A percentile compares a stretch with the other conserved stretches of the same genome.
Evolutionary conservation across 2,113 vertebrate genomes (phyloP).

Genomic region (Alligator mississippiensis): DNA sequence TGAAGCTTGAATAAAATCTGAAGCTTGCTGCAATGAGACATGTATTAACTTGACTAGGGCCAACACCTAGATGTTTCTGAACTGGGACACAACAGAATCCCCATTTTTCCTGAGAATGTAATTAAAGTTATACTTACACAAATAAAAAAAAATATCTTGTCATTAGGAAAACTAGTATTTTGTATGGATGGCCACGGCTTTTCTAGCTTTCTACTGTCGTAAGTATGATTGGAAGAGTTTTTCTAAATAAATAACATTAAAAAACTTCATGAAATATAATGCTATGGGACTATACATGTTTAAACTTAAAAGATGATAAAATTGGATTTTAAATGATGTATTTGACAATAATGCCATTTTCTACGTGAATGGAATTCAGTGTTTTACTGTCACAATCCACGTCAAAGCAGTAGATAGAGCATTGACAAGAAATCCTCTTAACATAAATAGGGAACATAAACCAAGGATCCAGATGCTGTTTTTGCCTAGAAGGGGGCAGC

Average conservation of each 20-base stretch:
- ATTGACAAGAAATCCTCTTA: neutral
- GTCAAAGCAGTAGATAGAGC: neutral
- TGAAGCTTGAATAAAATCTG: slow-evolving; percentile 10
- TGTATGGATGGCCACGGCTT: neutral
- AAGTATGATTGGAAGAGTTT: neutral
- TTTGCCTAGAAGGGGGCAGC: neutral
- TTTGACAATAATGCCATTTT: neutral
- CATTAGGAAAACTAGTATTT: neutral
- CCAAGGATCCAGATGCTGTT: neutral
- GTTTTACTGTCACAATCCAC: too few relatives aligned
- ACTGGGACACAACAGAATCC: neutral
- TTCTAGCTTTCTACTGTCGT: neutral
- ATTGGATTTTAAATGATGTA: neutral
- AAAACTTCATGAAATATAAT: neutral
- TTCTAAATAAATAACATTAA: neutral
- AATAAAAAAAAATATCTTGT: neutral
- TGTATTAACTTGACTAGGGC: neutral
- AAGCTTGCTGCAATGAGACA: neutral
- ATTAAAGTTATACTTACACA: neutral
- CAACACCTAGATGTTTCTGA: neutral
- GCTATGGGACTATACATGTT: neutral
- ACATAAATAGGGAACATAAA: neutral
- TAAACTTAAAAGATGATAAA: neutral
- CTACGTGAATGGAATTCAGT: neutral
- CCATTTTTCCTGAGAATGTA: neutral